phyloP scores from a whole-genome alignment of 2,113 vertebrate species.

The Aplodontia rufa region DNA sequence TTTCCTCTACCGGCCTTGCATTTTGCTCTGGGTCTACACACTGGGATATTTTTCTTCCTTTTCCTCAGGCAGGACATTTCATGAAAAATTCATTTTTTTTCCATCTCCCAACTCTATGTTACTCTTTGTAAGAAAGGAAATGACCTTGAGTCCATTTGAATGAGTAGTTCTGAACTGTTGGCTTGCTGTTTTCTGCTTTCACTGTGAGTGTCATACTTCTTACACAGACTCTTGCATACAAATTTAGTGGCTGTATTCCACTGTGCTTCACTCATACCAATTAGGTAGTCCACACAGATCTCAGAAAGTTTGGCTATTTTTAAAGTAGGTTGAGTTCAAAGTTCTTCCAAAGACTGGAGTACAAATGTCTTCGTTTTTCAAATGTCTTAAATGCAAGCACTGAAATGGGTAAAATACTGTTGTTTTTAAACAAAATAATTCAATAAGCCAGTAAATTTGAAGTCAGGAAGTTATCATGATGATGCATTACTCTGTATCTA shows the following conservation, averaged over 20 bases:
- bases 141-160: conserved; percentile 40
- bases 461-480: not conserved
- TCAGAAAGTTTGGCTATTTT: conserved; percentile 44
- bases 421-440: not conserved
- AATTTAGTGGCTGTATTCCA: conserved; percentile 53
- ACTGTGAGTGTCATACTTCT: conserved; percentile 37
- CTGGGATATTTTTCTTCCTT: conserved; percentile 24
- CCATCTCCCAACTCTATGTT: not conserved
- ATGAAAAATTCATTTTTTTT: conserved; percentile 57
- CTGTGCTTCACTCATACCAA: conserved; percentile 48
- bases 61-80: conserved; percentile 52
- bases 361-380: conserved; percentile 62
- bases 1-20: not conserved
- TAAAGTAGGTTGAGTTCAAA: conserved; percentile 57
- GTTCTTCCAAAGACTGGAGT: conserved; percentile 49
- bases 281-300: conserved; percentile 60
- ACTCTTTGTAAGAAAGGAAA: conserved; percentile 46
- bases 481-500: not conserved
- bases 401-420: not conserved
- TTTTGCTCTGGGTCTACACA: not conserved
- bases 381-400: conserved; percentile 16
- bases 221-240: conserved; percentile 32
- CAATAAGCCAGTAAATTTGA: not conserved
- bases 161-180: conserved; percentile 41
- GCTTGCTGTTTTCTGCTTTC: conserved; percentile 61